phyloP scores from a whole-genome alignment of 2,888 invertebrate genomes.

The Erebia palarica region DNA sequence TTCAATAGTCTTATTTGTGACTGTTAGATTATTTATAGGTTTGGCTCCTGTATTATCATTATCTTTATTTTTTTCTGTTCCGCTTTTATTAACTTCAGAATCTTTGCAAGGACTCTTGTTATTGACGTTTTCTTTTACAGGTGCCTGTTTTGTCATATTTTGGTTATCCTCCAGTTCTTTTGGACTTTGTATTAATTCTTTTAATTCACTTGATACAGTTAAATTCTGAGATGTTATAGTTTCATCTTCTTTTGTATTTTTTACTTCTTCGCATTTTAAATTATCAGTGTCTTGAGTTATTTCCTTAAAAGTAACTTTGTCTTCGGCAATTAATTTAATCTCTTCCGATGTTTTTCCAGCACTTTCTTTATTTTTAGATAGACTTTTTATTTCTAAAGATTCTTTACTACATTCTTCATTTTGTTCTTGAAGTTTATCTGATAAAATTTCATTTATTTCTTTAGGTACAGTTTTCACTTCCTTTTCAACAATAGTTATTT shows the following conservation, averaged over 20 bases:
- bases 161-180: neutral
- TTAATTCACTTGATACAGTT: neutral
- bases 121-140: neutral
- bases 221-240: neutral
- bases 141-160: neutral
- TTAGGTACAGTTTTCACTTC: constrained; percentile 2
- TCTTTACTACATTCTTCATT: neutral
- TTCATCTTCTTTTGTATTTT: neutral
- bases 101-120: neutral
- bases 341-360: neutral
- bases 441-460: constrained; percentile 7
- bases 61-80: neutral
- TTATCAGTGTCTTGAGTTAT: neutral
- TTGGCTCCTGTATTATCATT: neutral
- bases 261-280: constrained; percentile 3
- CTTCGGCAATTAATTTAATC: neutral
- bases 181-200: neutral
- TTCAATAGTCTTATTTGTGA: neutral
- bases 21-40: neutral
- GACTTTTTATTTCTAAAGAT: neutral
- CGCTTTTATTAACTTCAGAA: neutral
- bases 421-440: constrained; percentile 6
- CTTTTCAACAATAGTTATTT: constrained; percentile 13
- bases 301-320: neutral
- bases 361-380: neutral